Conservation (phyloP, 2,797 vertebrate genomes). For the Sylvia borin region DNA sequence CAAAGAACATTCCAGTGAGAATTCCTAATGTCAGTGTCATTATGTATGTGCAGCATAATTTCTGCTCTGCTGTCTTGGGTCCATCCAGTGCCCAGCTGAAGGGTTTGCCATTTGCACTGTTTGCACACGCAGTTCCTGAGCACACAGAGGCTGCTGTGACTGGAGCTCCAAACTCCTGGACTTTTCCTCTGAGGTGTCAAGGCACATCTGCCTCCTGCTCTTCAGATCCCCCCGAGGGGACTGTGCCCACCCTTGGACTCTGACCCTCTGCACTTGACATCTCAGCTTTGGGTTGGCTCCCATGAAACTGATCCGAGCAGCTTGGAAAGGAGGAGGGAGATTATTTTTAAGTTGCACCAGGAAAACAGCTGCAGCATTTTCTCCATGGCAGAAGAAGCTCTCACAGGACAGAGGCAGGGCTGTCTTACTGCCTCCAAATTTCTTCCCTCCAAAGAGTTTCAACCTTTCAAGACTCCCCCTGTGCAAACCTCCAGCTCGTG, state of each 20-base stretch:
- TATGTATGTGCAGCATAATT: background rate
- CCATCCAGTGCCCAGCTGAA: background rate
- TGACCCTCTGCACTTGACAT: background rate
- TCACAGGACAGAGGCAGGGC: background rate
- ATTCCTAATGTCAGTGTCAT: background rate
- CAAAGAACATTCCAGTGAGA: background rate
- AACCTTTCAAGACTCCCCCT: background rate
- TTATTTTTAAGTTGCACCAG: slow-evolving; percentile 47
- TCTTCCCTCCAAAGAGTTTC: slow-evolving; percentile 8
- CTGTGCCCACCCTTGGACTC: background rate
- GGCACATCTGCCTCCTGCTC: background rate
- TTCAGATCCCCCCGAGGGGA: background rate
- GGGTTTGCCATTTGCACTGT: background rate
- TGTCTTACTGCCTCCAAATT: slow-evolving; percentile 12
- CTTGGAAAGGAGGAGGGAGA: background rate
- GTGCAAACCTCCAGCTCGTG: slow-evolving; percentile 12
- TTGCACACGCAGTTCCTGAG: background rate
- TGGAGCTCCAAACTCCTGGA: background rate
- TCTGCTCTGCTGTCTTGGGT: background rate
- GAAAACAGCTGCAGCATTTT: slow-evolving; percentile 55
- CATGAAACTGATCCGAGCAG: background rate
- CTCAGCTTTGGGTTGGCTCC: background rate
- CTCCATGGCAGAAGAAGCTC: background rate
- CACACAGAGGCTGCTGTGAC: background rate
- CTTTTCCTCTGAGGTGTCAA: background rate